Conservation (phyloP, 2,797 vertebrate genomes). For the Kryptolebias ocellatus region DNA sequence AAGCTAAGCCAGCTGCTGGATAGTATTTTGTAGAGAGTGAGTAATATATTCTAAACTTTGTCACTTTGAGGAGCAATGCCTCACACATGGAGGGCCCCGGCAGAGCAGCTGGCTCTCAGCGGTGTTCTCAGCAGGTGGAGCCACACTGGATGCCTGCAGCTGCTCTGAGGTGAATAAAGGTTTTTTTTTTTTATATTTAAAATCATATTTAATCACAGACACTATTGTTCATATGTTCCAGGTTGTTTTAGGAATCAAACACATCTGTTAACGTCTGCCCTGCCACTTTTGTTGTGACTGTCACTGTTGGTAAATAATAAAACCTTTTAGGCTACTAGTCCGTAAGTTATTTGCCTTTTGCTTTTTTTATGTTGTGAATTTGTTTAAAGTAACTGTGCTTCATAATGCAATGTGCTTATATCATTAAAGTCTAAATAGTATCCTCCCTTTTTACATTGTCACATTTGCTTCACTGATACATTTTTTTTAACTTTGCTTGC, state of each 20-base stretch:
- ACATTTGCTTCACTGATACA: constrained; percentile 10
- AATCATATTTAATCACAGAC: constrained; percentile 5
- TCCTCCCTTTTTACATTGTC: not conserved
- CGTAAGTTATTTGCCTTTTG: not conserved
- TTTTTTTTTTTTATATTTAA: not conserved
- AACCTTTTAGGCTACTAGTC: constrained; percentile 10
- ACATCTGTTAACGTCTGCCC: constrained; percentile 19
- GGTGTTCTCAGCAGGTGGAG: constrained; percentile 30
- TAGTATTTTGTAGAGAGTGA: not conserved
- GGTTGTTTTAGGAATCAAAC: constrained; percentile 31
- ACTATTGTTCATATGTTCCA: constrained; percentile 9
- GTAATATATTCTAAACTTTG: constrained; percentile 12
- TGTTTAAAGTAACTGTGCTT: constrained; percentile 1
- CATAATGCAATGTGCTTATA: not conserved
- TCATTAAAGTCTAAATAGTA: not conserved
- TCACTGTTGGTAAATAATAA: constrained; percentile 19
- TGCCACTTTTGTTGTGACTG: constrained; percentile 11
- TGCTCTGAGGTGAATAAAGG: constrained; percentile 33
- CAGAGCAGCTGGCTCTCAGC: constrained; percentile 26
- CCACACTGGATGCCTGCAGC: constrained; percentile 29
- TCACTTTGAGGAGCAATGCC: not conserved
- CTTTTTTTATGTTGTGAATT: not conserved
- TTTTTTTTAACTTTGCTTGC: constrained; percentile 8
- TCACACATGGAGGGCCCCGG: constrained; percentile 11
- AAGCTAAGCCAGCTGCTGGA: not conserved